Conservation (phyloP, 2,797 vertebrate genomes). For the Hydrocynus forskahlii region DNA sequence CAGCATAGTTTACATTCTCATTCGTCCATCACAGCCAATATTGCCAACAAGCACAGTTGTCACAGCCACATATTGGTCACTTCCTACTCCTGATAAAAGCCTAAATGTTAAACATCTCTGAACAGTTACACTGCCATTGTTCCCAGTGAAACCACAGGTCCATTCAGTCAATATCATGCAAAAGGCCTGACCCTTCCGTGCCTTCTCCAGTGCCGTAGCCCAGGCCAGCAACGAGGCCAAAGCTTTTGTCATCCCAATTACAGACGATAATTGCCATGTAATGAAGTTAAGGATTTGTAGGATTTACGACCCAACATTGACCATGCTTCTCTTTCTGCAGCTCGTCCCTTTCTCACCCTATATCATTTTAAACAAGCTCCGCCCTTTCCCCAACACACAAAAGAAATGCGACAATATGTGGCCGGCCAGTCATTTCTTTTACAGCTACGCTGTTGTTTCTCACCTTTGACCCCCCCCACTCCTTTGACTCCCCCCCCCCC, state of each 20-base stretch:
- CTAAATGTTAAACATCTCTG: slow-evolving; percentile 54
- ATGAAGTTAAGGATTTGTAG: slow-evolving; percentile 88
- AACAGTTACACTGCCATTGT: slow-evolving; percentile 52
- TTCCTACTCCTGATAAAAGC: slow-evolving; percentile 70
- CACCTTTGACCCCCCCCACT: slow-evolving; percentile 53
- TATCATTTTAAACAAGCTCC: slow-evolving; percentile 74
- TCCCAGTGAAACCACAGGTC: slow-evolving; percentile 42
- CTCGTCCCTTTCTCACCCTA: slow-evolving; percentile 69
- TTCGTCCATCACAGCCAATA: slow-evolving; percentile 46
- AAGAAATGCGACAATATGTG: slow-evolving; percentile 81
- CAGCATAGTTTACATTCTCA: slow-evolving; percentile 21
- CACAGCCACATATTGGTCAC: slow-evolving; percentile 75
- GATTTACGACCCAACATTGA: slow-evolving; percentile 83
- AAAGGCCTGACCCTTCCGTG: slow-evolving; percentile 59
- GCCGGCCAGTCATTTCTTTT: slow-evolving; percentile 83
- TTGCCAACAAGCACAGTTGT: slow-evolving; percentile 31
- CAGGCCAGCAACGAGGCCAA: slow-evolving; percentile 53
- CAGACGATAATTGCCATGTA: slow-evolving; percentile 80
- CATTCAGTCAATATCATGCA: slow-evolving; percentile 57
- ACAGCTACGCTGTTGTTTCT: slow-evolving; percentile 67
- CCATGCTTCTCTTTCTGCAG: slow-evolving; percentile 68
- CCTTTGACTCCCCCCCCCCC: slow-evolving; percentile 46
- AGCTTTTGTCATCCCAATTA: slow-evolving; percentile 78
- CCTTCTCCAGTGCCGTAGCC: slow-evolving; percentile 43
- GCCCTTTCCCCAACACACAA: slow-evolving; percentile 69